Conservation (phyloP, 2,113 vertebrate species). For the Microcebus tavaratra region DNA sequence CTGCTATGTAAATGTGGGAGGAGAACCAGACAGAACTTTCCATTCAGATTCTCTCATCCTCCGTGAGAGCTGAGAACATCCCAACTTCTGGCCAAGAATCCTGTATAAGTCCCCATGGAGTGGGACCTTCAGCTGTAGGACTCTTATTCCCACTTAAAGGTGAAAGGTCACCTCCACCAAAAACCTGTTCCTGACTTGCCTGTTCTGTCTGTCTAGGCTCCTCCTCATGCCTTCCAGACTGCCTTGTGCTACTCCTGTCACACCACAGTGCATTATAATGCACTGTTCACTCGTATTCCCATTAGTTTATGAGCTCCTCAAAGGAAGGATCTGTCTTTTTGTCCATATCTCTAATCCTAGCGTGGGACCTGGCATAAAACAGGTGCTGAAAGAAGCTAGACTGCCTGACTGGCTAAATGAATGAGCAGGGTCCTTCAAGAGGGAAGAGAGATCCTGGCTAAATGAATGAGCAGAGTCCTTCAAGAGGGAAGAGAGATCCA, state of each 20-base stretch:
- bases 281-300: neutral
- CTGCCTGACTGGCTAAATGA: neutral
- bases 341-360: neutral
- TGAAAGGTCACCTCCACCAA: neutral
- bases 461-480: neutral
- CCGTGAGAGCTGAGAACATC: neutral
- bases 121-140: neutral
- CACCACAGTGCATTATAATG: neutral
- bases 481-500: neutral
- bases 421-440: neutral
- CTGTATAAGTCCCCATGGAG: neutral
- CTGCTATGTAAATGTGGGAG: neutral
- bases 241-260: neutral
- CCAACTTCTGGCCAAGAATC: slow-evolving; percentile 7
- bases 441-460: neutral
- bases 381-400: neutral
- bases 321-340: neutral
- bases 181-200: neutral
- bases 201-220: neutral
- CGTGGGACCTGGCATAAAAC: neutral
- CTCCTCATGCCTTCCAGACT: neutral
- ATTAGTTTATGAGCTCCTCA: neutral
- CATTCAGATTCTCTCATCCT: slow-evolving; percentile 9
- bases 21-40: neutral
- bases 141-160: neutral